phyloP scores from a whole-genome alignment of 2,888 invertebrate species.

The Alsophila aescularia region DNA sequence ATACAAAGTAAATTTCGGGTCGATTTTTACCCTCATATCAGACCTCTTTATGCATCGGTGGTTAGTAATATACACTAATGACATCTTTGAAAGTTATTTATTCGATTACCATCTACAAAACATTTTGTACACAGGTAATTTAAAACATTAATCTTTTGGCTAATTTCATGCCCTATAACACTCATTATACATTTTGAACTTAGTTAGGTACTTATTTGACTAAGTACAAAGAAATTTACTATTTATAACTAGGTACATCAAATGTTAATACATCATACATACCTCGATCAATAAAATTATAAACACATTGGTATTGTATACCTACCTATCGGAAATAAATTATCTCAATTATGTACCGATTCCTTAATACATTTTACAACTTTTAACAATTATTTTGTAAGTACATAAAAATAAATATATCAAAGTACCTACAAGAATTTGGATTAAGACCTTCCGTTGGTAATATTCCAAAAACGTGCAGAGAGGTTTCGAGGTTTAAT shows the following conservation, averaged over 20 bases:
- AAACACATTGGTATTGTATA: slow-evolving; percentile 50
- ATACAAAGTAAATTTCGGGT: no score
- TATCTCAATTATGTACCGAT: no score
- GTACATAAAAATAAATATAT: no score
- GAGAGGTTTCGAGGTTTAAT: no score
- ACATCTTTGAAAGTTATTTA: slow-evolving; percentile 46
- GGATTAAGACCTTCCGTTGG: no score
- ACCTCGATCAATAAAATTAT: slow-evolving; percentile 14
- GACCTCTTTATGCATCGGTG: no score
- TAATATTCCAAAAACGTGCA: no score
- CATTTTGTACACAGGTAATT: slow-evolving; percentile 74
- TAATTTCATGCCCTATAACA: slow-evolving; percentile 69
- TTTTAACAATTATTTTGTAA: no score
- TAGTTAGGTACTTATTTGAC: slow-evolving; percentile 42
- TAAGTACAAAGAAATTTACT: slow-evolving; percentile 47
- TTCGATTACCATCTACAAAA: slow-evolving; percentile 76
- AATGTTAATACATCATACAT: slow-evolving; percentile 28
- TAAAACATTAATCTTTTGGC: slow-evolving; percentile 64
- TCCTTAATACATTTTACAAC: not conserved
- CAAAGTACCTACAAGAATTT: no score
- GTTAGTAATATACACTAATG: not conserved
- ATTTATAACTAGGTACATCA: slow-evolving; percentile 11
- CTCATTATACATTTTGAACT: slow-evolving; percentile 60
- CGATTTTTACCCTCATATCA: no score
- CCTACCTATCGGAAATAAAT: slow-evolving; percentile 42